Evolutionary conservation across 2,113 vertebrate genomes (phyloP).

Genomic region (Fulica atra): DNA sequence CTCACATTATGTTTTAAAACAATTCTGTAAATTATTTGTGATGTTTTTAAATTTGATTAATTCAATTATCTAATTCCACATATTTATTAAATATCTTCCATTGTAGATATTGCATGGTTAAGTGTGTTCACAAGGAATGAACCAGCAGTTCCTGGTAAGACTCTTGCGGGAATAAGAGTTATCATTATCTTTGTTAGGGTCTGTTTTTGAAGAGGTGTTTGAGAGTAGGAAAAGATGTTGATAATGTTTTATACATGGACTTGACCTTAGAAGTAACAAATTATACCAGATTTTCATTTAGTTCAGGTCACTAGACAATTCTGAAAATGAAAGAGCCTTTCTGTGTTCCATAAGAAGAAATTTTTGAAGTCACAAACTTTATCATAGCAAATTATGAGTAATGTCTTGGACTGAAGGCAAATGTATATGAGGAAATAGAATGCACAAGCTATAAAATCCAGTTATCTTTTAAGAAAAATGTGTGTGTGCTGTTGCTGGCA

Average conservation of each 20-base stretch:
- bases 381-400: background rate
- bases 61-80: background rate
- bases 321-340: background rate
- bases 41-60: background rate
- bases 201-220: background rate
- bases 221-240: background rate
- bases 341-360: background rate
- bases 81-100: background rate
- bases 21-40: background rate
- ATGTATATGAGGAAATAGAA: background rate
- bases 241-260: background rate
- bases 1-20: background rate
- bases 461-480: background rate
- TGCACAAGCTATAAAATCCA: background rate
- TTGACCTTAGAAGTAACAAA: background rate
- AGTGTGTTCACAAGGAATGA: constrained; percentile 1
- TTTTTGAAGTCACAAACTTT: background rate
- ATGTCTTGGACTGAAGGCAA: background rate
- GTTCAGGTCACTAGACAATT: background rate
- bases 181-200: background rate
- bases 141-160: background rate
- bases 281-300: background rate
- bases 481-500: background rate
- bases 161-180: background rate
- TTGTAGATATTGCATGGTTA: constrained; percentile 60